Percentiles rank a stretch among this genome's conserved stretches.
Evolutionary conservation across 2,113 vertebrate genomes (phyloP).

Genomic region (Platichthys stellatus): DNA sequence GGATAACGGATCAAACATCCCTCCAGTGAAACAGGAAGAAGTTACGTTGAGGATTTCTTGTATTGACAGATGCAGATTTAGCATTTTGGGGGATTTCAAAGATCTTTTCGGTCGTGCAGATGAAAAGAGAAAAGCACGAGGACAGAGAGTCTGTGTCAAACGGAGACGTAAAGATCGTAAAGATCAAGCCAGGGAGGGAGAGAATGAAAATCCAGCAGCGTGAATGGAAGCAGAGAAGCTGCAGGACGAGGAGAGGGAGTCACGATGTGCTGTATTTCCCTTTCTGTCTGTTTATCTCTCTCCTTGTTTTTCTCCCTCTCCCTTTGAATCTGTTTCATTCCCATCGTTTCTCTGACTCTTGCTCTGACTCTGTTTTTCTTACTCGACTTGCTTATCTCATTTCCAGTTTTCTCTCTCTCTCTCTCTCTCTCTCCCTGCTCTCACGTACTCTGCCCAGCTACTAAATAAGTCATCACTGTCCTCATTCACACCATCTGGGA

Average conservation of each 20-base stretch:
- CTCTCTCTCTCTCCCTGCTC: background rate
- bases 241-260: conserved; percentile 22
- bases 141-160: conserved; percentile 20
- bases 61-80: no score
- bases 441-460: conserved; percentile 37
- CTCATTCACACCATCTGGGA: conserved; percentile 78
- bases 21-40: no score
- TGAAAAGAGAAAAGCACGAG: conserved; percentile 24
- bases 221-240: conserved; percentile 25
- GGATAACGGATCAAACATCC: no score
- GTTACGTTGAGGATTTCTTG: no score
- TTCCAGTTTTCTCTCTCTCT: background rate
- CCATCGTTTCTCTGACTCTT: conserved; percentile 5
- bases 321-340: conserved; percentile 21
- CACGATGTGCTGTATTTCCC: conserved; percentile 3
- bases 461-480: conserved; percentile 77
- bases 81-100: no score
- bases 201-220: conserved; percentile 14
- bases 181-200: background rate
- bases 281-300: conserved; percentile 20
- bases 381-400: conserved; percentile 29
- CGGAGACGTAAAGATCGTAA: conserved; percentile 3
- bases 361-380: conserved; percentile 9
- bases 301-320: background rate
- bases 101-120: no score